phyloP scores from a whole-genome alignment of 2,113 vertebrate genomes.

The Oreochromis spilurus region DNA sequence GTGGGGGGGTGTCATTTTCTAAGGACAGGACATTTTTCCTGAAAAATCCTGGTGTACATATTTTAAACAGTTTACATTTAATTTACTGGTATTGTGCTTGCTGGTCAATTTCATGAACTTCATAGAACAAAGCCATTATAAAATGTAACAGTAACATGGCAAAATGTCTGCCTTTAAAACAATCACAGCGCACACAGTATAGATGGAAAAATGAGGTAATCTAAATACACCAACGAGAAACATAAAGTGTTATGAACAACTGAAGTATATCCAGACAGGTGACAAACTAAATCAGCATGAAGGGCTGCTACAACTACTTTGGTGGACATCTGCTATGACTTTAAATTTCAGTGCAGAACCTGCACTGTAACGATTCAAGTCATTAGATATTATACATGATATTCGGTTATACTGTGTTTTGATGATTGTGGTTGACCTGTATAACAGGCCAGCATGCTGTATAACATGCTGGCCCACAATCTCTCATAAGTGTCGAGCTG shows the following conservation, averaged over 20 bases:
- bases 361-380: background rate
- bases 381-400: background rate
- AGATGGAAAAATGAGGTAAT: background rate
- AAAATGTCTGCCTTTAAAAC: background rate
- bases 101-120: background rate
- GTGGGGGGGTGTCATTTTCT: background rate
- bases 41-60: background rate
- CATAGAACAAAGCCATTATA: background rate
- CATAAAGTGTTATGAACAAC: background rate
- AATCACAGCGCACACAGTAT: background rate
- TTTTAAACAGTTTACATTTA: background rate
- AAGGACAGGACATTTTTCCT: background rate
- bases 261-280: background rate
- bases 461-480: background rate
- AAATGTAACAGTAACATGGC: background rate
- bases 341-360: background rate
- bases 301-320: background rate
- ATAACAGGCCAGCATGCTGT: background rate
- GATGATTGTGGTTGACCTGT: background rate
- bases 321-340: background rate
- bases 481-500: background rate
- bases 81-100: background rate
- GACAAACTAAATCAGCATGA: background rate
- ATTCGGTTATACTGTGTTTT: background rate
- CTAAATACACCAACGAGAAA: background rate